Conservation (phyloP, 2,888 invertebrate species). For the Strigamia transsilvanica region DNA sequence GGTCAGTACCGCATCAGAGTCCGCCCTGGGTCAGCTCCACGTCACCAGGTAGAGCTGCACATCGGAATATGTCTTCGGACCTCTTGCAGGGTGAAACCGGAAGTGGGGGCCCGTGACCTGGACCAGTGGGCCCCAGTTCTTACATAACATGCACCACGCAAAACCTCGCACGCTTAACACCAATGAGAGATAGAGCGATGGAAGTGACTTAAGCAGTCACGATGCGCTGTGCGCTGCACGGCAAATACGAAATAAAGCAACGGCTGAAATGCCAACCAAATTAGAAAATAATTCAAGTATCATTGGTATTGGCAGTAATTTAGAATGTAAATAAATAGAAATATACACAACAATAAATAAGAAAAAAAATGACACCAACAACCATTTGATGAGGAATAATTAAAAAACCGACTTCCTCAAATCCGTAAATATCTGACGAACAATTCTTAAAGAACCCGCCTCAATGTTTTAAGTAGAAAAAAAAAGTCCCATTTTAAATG, state of each 20-base stretch:
- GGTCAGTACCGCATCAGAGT: no score
- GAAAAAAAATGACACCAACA: not conserved
- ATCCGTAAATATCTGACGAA: slow-evolving; percentile 16
- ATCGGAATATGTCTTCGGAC: no score
- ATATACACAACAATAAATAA: slow-evolving; percentile 31
- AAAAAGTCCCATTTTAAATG: not conserved
- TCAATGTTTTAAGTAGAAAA: slow-evolving; percentile 22
- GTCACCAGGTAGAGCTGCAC: no score
- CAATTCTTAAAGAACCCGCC: slow-evolving; percentile 3
- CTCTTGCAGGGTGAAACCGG: no score
- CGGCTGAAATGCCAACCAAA: slow-evolving; percentile 28
- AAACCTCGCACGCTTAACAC: no score
- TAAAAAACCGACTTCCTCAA: slow-evolving; percentile 36
- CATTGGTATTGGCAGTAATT: not conserved
- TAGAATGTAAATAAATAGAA: slow-evolving; percentile 35
- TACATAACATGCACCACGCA: no score
- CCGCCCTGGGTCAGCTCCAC: no score
- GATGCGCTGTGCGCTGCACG: no score
- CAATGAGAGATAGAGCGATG: no score
- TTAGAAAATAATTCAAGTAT: not conserved
- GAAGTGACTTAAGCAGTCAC: no score
- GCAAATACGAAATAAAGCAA: not conserved
- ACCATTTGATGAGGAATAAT: slow-evolving; percentile 36
- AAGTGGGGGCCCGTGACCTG: no score
- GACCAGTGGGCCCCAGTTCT: no score